Percentiles rank a stretch among this genome's conserved stretches.
phyloP scores from a whole-genome alignment of 2,113 vertebrate genomes.

The Halichoerus grypus region DNA sequence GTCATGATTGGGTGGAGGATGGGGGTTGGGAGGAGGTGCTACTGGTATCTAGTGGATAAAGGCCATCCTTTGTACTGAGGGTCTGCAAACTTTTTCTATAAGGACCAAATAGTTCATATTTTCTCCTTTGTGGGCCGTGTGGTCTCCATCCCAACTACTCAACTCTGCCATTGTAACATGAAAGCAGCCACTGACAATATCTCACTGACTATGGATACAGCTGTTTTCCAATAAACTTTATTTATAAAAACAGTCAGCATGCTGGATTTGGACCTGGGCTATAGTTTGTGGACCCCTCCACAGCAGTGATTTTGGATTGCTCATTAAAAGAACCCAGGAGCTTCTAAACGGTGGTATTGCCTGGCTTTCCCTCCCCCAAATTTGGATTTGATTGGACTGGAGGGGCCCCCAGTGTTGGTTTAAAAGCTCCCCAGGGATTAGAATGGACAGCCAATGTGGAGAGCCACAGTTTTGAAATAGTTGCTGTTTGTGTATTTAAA shows the following conservation, averaged over 20 bases:
- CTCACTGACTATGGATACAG: not conserved
- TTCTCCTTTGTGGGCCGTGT: not conserved
- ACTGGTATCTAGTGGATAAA: not conserved
- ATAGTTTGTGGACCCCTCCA: not conserved
- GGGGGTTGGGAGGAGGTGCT: too few species aligned
- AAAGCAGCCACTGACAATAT: not conserved
- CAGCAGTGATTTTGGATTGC: not conserved
- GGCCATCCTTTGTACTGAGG: not conserved
- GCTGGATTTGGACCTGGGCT: not conserved
- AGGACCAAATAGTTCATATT: not conserved
- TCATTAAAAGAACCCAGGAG: not conserved
- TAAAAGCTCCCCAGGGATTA: not conserved
- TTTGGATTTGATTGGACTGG: not conserved
- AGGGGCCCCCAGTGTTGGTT: not conserved
- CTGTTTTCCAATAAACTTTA: conserved; percentile 11
- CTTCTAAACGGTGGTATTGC: not conserved
- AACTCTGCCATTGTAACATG: not conserved
- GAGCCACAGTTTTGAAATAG: not conserved
- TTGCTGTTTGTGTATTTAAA: conserved; percentile 54
- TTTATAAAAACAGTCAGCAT: not conserved
- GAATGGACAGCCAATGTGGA: not conserved
- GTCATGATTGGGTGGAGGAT: not conserved
- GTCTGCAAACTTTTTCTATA: not conserved
- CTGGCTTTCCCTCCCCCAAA: not conserved
- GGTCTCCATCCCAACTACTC: not conserved